Conservation (phyloP, 2,888 invertebrate species). For the Aphrophora alni region DNA sequence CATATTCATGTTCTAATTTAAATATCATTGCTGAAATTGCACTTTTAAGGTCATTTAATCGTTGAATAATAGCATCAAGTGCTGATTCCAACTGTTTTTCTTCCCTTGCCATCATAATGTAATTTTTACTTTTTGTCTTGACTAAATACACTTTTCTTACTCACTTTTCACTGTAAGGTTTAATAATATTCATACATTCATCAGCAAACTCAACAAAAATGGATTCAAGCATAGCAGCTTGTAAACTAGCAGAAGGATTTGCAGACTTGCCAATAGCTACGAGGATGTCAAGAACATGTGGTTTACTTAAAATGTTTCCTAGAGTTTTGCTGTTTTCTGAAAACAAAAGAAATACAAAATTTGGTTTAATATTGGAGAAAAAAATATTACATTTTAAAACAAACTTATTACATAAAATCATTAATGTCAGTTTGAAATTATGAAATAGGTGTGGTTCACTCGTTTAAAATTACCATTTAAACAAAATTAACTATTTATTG, state of each 20-base stretch:
- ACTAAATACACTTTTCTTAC: neutral
- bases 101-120: slow-evolving; percentile 77
- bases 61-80: slow-evolving; percentile 81
- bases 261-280: slow-evolving; percentile 60
- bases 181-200: slow-evolving; percentile 54
- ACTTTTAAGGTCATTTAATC: slow-evolving; percentile 87
- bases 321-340: slow-evolving; percentile 47
- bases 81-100: slow-evolving; percentile 91
- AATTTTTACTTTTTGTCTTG: neutral
- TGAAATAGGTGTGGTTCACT: too few species aligned
- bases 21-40: slow-evolving; percentile 84
- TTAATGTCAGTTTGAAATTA: too few species aligned
- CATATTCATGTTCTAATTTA: slow-evolving; percentile 92
- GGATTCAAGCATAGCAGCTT: slow-evolving; percentile 77
- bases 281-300: slow-evolving; percentile 57
- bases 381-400: too few species aligned
- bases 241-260: slow-evolving; percentile 68
- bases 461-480: too few species aligned
- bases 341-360: slow-evolving; percentile 31
- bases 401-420: too few species aligned
- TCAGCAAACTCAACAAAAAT: slow-evolving; percentile 81
- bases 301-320: slow-evolving; percentile 54
- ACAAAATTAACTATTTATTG: too few species aligned
- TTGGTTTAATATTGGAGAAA: too few species aligned
- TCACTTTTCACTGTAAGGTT: slow-evolving; percentile 23